phyloP scores from a whole-genome alignment of 2,888 invertebrate species.

The Erebia palarica region DNA sequence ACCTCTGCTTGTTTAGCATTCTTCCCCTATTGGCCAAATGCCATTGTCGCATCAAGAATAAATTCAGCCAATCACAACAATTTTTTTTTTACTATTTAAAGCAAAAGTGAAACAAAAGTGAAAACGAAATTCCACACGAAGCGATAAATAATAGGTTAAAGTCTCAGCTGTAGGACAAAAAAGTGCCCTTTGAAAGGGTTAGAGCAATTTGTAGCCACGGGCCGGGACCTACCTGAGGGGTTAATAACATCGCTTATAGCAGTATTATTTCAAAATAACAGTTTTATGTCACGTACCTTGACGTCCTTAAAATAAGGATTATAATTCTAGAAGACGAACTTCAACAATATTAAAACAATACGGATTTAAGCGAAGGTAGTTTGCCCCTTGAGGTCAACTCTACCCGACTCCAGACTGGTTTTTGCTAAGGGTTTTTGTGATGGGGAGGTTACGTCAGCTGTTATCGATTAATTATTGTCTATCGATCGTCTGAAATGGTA shows the following conservation, averaged over 20 bases:
- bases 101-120: conserved; percentile 8
- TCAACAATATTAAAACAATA: too few species aligned
- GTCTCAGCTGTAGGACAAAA: conserved; percentile 38
- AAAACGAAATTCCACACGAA: not conserved
- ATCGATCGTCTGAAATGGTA: conserved; percentile 16
- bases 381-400: conserved; percentile 49
- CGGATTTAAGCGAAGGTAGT: too few species aligned
- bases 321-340: too few species aligned
- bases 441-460: conserved; percentile 37
- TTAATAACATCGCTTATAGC: too few species aligned
- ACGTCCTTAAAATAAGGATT: too few species aligned
- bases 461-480: conserved; percentile 17
- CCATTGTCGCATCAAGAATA: too few species aligned
- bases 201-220: conserved; percentile 36
- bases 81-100: too few species aligned
- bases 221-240: conserved; percentile 36
- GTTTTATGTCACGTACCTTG: too few species aligned
- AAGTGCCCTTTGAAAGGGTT: conserved; percentile 38
- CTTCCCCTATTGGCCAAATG: too few species aligned
- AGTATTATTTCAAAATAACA: too few species aligned
- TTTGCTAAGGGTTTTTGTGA: conserved; percentile 62
- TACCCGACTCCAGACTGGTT: conserved; percentile 61
- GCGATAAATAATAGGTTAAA: conserved; percentile 15
- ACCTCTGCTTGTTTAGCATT: too few species aligned
- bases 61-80: too few species aligned